These are phyloP conservation scores for Gymnocephalus cernua DNA, from an alignment of 2,113 vertebrate species.

Conservation along the genomic window DNA sequence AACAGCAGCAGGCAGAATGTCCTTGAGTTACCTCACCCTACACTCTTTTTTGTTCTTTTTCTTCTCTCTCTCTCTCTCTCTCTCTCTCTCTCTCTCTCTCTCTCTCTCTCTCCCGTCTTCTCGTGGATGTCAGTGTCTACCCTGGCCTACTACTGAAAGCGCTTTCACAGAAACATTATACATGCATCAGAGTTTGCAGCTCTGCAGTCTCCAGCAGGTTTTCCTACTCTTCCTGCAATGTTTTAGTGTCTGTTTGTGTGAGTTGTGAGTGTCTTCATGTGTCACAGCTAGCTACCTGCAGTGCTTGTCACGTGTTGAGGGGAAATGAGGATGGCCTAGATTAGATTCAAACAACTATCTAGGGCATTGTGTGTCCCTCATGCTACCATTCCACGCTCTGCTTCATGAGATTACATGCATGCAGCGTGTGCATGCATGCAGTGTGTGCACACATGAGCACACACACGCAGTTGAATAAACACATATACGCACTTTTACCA, in stretches of 20 bases:
- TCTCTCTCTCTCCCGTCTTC: constrained; percentile 16
- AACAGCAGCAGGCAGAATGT: constrained; percentile 77
- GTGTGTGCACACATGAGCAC: not conserved
- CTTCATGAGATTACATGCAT: constrained; percentile 65
- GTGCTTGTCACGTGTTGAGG: constrained; percentile 72
- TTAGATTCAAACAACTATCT: constrained; percentile 81
- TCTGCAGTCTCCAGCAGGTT: constrained; percentile 47
- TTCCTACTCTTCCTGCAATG: constrained; percentile 23
- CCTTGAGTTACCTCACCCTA: constrained; percentile 80
- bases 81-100: constrained; percentile 10
- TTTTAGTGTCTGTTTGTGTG: constrained; percentile 40
- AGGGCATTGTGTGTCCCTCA: constrained; percentile 75
- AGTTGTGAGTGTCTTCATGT: constrained; percentile 19
- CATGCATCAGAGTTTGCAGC: constrained; percentile 50
- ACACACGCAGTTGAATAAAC: constrained; percentile 33
- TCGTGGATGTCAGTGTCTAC: constrained; percentile 62
- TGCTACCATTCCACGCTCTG: constrained; percentile 67
- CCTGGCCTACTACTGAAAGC: constrained; percentile 59
- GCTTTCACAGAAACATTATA: constrained; percentile 59
- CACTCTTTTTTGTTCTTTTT: constrained; percentile 54
- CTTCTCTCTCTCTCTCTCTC: constrained; percentile 1
- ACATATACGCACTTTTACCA: constrained; percentile 12
- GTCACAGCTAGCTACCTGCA: constrained; percentile 73
- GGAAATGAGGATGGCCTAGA: constrained; percentile 79
- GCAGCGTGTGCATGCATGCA: constrained; percentile 10